Percentiles rank a stretch among this genome's conserved stretches.
Conservation (phyloP, 2,113 vertebrate genomes). For the Neotragus moschatus region DNA sequence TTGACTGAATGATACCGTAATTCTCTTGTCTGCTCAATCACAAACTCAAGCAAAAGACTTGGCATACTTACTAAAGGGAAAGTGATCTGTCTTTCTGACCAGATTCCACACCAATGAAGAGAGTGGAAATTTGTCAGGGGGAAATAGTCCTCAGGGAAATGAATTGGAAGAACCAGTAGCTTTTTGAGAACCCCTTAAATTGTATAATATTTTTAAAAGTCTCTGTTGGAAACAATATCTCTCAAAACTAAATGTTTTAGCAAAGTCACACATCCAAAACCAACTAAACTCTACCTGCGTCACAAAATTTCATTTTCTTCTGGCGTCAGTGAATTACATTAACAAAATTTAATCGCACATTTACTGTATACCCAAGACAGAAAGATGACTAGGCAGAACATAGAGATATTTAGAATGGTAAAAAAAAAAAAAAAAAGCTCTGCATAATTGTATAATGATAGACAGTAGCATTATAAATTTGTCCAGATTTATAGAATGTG, state of each 20-base stretch:
- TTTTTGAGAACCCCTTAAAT: background rate
- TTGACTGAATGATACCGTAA: background rate
- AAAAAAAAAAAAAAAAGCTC: background rate
- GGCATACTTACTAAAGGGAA: background rate
- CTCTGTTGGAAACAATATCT: constrained; percentile 5
- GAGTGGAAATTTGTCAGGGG: background rate
- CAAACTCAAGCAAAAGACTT: background rate
- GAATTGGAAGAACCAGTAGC: background rate
- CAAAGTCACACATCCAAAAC: background rate
- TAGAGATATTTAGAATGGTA: background rate
- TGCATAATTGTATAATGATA: background rate
- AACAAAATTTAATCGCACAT: background rate
- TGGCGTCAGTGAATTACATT: background rate
- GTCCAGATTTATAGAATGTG: background rate
- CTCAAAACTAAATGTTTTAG: background rate
- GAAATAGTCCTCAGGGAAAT: background rate
- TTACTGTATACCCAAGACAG: background rate
- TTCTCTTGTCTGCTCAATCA: background rate
- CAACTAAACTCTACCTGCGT: background rate
- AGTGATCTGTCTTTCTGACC: background rate
- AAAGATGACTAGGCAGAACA: background rate
- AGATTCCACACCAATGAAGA: background rate
- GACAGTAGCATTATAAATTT: background rate
- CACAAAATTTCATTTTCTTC: background rate
- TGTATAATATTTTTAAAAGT: background rate